phyloP scores from a whole-genome alignment of 1,140 invertebrate genomes.

The Heliconius eleuchia region DNA sequence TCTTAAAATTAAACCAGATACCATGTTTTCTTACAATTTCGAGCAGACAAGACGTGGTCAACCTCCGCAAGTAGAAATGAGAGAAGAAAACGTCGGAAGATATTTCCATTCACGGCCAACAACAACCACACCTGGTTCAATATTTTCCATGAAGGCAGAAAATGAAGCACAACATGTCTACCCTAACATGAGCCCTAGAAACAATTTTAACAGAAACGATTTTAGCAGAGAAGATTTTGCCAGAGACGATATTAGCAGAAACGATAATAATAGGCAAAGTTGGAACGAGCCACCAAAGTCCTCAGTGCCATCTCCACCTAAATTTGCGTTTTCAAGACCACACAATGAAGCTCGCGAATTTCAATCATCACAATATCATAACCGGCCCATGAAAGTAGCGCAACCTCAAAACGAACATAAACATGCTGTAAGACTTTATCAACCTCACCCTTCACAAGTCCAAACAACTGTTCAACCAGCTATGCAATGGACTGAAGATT shows the following conservation, averaged over 20 bases:
- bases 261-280: background rate
- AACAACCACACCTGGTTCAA: conserved; percentile 20
- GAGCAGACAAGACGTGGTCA: conserved; percentile 44
- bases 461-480: background rate
- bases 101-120: conserved; percentile 42
- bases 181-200: background rate
- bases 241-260: background rate
- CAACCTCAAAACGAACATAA: background rate
- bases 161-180: conserved; percentile 22
- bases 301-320: conserved; percentile 17
- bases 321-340: conserved; percentile 22
- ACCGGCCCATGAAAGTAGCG: background rate
- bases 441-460: background rate
- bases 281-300: conserved; percentile 9
- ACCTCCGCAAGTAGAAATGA: conserved; percentile 43
- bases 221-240: background rate
- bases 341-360: background rate
- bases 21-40: conserved; percentile 44
- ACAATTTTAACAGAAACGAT: background rate
- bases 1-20: conserved; percentile 27
- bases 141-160: conserved; percentile 27
- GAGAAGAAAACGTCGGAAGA: conserved; percentile 47
- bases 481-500: conserved; percentile 1
- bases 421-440: background rate
- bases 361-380: background rate